Base-by-base conservation (phyloP, 2,797 vertebrate genomes). In the Alca torda region DNA sequence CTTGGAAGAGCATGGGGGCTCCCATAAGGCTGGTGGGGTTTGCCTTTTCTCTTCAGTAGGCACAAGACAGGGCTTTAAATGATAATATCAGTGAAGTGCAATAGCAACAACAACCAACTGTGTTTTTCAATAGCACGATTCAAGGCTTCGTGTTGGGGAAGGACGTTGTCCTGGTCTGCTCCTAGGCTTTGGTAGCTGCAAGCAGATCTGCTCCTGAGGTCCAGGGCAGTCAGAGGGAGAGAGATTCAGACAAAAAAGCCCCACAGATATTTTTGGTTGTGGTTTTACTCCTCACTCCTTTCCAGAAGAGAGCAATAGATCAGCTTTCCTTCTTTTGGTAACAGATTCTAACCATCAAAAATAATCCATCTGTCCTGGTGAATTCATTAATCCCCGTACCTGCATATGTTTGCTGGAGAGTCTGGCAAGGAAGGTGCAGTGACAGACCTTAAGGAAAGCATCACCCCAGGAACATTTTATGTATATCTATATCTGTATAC, bases 31-130 rank as follows among this genome's bases (percentile, higher is more conserved):
- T 57, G 13, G 51, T 90, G 39, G 50, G 90, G 80, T 74, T 92
- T 87, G 81, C 78, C 51, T 94, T 95, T 96, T 90, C 69, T 77
- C 69, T 87, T 91, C 80, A 74, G 68, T 56, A 87, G 35, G 84
- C 5, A 3, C 43, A 90, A 84, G 83, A 72, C 54, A 87, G 87
- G 78, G 18, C 57, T 84, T 48, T 83, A 73, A 94, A 86, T 72
- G 33, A 77, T 53, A 80, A 16, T 76, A 95, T 76, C 67, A n/a
- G 53, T 72, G 67, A 74, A 89, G 77, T 21, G 30, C 35, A 88
- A 37, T 50, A 93, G 35, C 61, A 86, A 59, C 67, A 69, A 50
- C 56, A 59, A 74, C 9, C 0, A 4, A 23, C 18, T 43, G 25
- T 48, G 53, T 45, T 81, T 89, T 87, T 85, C 79, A 77, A 14